Base-by-base conservation (phyloP, 2,888 invertebrate species). In the Diploptera punctata region DNA sequence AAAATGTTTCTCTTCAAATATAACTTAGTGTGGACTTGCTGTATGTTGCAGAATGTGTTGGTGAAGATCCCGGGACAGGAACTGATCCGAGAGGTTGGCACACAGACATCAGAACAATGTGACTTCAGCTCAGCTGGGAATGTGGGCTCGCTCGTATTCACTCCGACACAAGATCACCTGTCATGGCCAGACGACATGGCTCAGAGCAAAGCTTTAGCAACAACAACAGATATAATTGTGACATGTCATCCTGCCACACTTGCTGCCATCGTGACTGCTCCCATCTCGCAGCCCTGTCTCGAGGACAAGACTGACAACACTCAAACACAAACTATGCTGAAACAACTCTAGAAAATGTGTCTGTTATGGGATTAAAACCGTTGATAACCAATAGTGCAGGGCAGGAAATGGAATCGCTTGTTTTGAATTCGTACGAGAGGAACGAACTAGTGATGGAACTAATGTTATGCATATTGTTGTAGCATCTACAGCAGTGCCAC, bases 191-290 rank as follows among this genome's bases (percentile, higher is more conserved):
- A 71, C 10, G 60, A 61, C 16, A 44, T 70, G 3, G 47, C 31
- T 13, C 16, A 61, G 52, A 60, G 16, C 26, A 67, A 61, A 31
- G 24, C 29, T 3, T 49, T 24, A 19, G 62, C 26, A 3, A 43
- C 21, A 18, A 60, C 70, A 44, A 52, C 73, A 18, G 67, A 73
- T 21, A 73, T 73, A 4, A 73, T 73, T 60, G 72, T 74, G 3
- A 72, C 72, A 0, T 74, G 74, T 61, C 67, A 74, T 47, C 57
- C 71, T 33, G 38, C 67, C 16, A 18, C 72, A 1, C 43, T 69
- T 19, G 72, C 60, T 49, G 65, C 72, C 26, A 67, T 72, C n/a
- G n/a, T 44, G 21, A 44, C n/a, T n/a, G n/a, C n/a, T n/a, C n/a
- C n/a, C n/a, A n/a, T n/a, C n/a, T n/a, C n/a, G n/a, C n/a, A n/a